Conservation (phyloP, 37 sponge, comb jelly and placozoan species). For the Ephydatia muelleri region DNA sequence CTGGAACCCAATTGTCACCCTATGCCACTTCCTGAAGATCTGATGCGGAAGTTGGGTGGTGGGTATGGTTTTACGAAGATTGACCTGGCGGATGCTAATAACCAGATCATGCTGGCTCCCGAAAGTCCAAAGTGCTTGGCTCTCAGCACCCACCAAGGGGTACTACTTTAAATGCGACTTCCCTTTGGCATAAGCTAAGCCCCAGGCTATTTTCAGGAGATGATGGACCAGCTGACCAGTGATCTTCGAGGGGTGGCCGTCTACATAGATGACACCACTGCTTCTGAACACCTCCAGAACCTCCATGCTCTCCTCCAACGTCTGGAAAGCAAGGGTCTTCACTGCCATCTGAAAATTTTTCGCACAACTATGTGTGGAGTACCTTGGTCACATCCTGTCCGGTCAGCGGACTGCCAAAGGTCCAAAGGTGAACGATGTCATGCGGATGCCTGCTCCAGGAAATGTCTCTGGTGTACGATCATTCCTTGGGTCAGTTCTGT, state of each 20-base stretch:
- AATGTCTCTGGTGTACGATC: conserved; percentile 37
- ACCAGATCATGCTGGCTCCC: conserved; percentile 28
- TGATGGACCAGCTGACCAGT: conserved; percentile 39
- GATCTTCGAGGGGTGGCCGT: conserved; percentile 31
- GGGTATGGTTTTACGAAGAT: conserved; percentile 29
- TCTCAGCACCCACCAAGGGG: too few relatives aligned
- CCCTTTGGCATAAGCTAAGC: too few relatives aligned
- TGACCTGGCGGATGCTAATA: conserved; percentile 31
- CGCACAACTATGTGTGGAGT: conserved; percentile 22
- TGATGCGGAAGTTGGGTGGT: conserved; percentile 23
- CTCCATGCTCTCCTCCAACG: conserved; percentile 20
- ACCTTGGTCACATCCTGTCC: conserved; percentile 43
- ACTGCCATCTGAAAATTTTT: conserved; percentile 24
- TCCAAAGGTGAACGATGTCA: conserved; percentile 35
- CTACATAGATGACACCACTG: conserved; percentile 27
- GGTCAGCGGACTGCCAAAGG: too few relatives aligned
- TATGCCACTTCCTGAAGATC: conserved; percentile 42
- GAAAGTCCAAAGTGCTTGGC: background rate
- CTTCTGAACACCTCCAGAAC: conserved; percentile 16
- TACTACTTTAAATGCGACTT: too few relatives aligned
- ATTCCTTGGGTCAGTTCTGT: conserved; percentile 38
- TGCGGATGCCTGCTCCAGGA: conserved; percentile 29
- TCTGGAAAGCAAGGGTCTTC: conserved; percentile 27
- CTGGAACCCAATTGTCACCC: conserved; percentile 28
- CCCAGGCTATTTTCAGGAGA: too few relatives aligned